Percentiles rank a stretch among this genome's conserved stretches.
phyloP scores from a whole-genome alignment of 1,140 invertebrate genomes.

The Zaprionus kolodkinae region DNA sequence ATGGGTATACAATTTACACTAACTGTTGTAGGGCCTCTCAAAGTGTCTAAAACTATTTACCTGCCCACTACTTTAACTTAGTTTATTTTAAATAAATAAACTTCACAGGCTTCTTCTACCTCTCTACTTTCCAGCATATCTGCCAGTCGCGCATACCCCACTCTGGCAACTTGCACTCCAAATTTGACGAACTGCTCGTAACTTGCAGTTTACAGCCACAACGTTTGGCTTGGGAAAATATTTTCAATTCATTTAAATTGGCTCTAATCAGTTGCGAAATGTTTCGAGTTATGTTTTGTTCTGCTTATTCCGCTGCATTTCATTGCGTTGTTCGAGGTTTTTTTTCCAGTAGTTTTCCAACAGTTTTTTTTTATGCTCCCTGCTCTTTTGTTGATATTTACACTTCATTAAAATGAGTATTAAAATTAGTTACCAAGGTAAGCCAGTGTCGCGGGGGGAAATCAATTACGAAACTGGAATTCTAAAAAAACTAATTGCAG shows the following conservation, averaged over 20 bases:
- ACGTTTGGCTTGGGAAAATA: constrained; percentile 16
- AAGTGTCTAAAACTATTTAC: too few relatives aligned
- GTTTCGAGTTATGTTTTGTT: constrained; percentile 14
- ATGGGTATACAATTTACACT: neutral
- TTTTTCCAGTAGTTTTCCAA: constrained; percentile 13
- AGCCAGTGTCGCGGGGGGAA: constrained; percentile 38
- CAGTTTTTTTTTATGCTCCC: constrained; percentile 15
- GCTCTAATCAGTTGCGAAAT: constrained; percentile 46
- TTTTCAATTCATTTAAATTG: constrained; percentile 60
- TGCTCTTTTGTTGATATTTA: constrained; percentile 36
- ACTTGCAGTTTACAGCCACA: neutral
- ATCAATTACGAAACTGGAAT: constrained; percentile 55
- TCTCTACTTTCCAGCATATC: neutral
- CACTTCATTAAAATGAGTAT: constrained; percentile 64
- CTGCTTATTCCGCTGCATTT: constrained; percentile 11
- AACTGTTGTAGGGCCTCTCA: too few relatives aligned
- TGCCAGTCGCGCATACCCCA: neutral
- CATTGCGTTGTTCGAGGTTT: neutral
- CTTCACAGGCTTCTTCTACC: too few relatives aligned
- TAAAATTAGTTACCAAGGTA: constrained; percentile 6
- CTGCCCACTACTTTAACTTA: neutral
- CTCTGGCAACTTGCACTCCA: neutral
- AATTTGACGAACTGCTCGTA: neutral
- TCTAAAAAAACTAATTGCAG: constrained; percentile 51
- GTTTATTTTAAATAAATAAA: too few relatives aligned